Base-by-base conservation (phyloP, 2,113 vertebrate species). In the Perca fluviatilis region DNA sequence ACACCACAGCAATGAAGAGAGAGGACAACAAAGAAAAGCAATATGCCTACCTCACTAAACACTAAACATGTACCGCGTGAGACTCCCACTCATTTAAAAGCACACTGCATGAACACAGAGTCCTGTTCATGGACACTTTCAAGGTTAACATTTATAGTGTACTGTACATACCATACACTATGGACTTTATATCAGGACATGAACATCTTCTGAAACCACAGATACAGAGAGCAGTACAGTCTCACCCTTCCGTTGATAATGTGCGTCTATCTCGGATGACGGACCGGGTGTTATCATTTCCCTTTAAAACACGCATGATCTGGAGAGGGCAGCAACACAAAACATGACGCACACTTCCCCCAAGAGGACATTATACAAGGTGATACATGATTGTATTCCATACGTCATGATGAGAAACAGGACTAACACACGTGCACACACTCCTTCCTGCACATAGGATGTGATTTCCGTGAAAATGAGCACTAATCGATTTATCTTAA, bases 401-500 rank as follows among this genome's bases (percentile, higher is more conserved):
- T 27, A 79, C 13, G n/a, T 65, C 47, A 27, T 68, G 65, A 79
- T 83, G 82, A 74, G 60, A 23, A 73, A 71, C 46, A 50, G 63
- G n/a, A 13, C 4, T 21, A 27, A 27, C 33, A 54, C 51, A 7
- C 30, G 65, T 63, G 46, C 30, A 46, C 65, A 27, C 23, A 0
- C 50, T 40, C 18, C 18, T 65, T 60, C 30, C 77, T 33, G 53
- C 51, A 12, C 23, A 70, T 69, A 66, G 70, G 61, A 79, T 82
- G 77, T 88, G 77, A 76, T 54, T 76, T 77, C 74, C 23, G 16
- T 72, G 47, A 70, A 87, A 79, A 87, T 86, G 27, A 78, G 43
- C 66, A 58, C 27, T 83, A 82, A 88, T 75, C 69, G 36, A 81
- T 68, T 87, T 83, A 81, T 83, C 77, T 72, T 79, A 33, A 56